Percentiles rank a stretch among this genome's conserved stretches.
phyloP scores from a whole-genome alignment of 2,888 invertebrate genomes.

The Oligia strigilis region DNA sequence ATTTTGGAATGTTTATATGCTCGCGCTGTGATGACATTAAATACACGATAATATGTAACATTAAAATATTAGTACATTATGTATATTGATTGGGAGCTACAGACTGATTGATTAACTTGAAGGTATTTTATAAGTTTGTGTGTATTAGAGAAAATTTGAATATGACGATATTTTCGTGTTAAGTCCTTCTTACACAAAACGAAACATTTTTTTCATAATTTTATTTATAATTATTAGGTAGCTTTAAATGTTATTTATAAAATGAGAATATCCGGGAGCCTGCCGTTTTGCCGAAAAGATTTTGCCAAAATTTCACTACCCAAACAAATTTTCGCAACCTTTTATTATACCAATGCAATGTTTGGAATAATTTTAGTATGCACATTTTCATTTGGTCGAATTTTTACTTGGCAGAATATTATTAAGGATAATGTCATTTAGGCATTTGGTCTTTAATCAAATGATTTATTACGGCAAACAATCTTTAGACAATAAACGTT shows the following conservation, averaged over 20 bases:
- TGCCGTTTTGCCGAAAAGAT: no score
- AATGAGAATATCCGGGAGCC: background rate
- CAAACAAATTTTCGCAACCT: no score
- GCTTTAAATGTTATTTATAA: slow-evolving; percentile 7
- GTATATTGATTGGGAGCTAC: slow-evolving; percentile 39
- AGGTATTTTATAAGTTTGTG: background rate
- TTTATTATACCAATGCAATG: no score
- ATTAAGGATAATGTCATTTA: no score
- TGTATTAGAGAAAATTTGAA: background rate
- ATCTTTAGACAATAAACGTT: no score
- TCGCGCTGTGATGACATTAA: slow-evolving; percentile 6
- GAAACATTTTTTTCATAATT: background rate
- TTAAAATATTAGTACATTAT: slow-evolving; percentile 19
- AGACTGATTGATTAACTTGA: background rate
- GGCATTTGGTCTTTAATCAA: no score
- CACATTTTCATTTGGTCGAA: no score
- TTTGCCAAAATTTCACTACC: no score
- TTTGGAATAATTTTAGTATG: no score
- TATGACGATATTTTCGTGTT: background rate
- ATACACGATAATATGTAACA: slow-evolving; percentile 14
- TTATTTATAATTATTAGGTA: background rate
- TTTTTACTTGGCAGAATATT: no score
- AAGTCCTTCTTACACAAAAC: background rate
- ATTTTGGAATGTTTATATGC: slow-evolving; percentile 15
- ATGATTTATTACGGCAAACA: no score